phyloP scores from a whole-genome alignment of 2,888 invertebrate species.

The Rhopalosiphum nymphaeae region DNA sequence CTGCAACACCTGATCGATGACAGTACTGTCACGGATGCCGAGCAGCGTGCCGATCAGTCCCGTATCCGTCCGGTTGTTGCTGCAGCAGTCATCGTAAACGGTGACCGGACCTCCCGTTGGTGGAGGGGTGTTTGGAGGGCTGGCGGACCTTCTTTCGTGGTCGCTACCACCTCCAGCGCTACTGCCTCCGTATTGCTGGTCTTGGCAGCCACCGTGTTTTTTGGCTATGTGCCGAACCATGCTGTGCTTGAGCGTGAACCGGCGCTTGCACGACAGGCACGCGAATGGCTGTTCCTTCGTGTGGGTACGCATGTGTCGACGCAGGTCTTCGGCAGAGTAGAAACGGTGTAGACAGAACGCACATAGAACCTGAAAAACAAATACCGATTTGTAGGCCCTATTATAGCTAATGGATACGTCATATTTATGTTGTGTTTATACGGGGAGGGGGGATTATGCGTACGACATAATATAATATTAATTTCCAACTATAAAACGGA shows the following conservation, averaged over 20 bases:
- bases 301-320: slow-evolving; percentile 94
- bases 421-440: not conserved
- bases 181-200: slow-evolving; percentile 68
- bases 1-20: slow-evolving; percentile 86
- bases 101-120: slow-evolving; percentile 71
- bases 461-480: not conserved
- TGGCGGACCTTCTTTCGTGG: slow-evolving; percentile 25
- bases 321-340: slow-evolving; percentile 94
- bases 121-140: slow-evolving; percentile 42
- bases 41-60: slow-evolving; percentile 91
- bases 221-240: slow-evolving; percentile 90
- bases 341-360: slow-evolving; percentile 94
- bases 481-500: not conserved
- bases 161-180: not conserved
- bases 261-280: slow-evolving; percentile 88
- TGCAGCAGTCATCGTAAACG: slow-evolving; percentile 69
- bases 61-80: slow-evolving; percentile 73
- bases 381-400: not conserved
- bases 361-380: slow-evolving; percentile 78
- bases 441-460: no score
- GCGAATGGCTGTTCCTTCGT: slow-evolving; percentile 93
- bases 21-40: slow-evolving; percentile 87
- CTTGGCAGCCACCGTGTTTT: slow-evolving; percentile 77
- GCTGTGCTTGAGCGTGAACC: slow-evolving; percentile 93
- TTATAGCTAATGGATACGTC: not conserved